Evolutionary conservation across 2,797 vertebrate genomes (phyloP), one percentile per base, ranked within the genome.

Genomic region (Dromococcyx pavoninus): DNA sequence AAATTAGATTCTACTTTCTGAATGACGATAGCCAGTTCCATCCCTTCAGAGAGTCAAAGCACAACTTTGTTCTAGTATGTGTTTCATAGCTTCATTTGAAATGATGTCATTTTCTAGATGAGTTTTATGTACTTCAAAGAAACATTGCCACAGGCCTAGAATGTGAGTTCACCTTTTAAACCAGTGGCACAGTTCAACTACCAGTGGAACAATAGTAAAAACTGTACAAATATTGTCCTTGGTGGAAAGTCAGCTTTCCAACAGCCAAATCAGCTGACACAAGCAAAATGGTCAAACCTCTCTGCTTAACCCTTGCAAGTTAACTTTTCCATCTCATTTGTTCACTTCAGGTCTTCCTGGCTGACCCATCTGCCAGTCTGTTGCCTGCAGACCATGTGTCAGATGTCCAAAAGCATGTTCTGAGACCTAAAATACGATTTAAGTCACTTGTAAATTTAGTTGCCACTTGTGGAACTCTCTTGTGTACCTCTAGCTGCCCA

Each of bases 111-210:
- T 91, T 93, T 81, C 70, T 86, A 94, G 93, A 75, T 88, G 10
- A 83, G 81, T 91, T 86, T 86, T 75, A 24, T 84, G 24, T 62
- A 88, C 93, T 93, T 94, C 82, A 92, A 72, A 95, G 82, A 91
- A 89, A 46, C 80, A 62, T 71, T 91, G 65, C 76, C 12, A 66
- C 15, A 60, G 43, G 72, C 62, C 30, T 81, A 37, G 33, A 48
- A 28, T 17, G n/a, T 5, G 6, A 44, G 33, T 77, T 88, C 57
- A 78, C 73, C 58, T 91, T 89, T 88, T 67, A 80, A 89, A 72
- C 30, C 15, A 25, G 54, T 57, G 57, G 41, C 50, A 51, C 30
- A 64, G 35, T 37, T 89, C 61, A 77, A 15, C 37, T 67, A 28
- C 37, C 1, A 1, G 18, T 46, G n/a, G 58, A 80, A 50, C 69